phyloP scores from a whole-genome alignment of 2,888 invertebrate genomes.

The Labia minor region DNA sequence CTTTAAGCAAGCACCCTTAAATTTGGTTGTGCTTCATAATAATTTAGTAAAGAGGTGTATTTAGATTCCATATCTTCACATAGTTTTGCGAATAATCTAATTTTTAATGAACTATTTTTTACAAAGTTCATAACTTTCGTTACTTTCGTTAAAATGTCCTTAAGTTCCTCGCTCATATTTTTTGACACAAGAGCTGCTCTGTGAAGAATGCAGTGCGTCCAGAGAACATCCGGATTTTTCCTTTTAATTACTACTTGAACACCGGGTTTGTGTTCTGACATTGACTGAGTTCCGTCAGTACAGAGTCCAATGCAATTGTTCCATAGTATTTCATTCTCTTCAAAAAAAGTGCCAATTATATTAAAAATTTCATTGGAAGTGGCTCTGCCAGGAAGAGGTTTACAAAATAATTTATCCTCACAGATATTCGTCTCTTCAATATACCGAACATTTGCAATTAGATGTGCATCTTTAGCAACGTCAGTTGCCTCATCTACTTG shows the following conservation, averaged over 20 bases:
- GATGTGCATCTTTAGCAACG: neutral
- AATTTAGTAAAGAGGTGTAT: constrained; percentile 21
- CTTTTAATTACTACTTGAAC: constrained; percentile 19
- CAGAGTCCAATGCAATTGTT: constrained; percentile 23
- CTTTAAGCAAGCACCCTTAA: constrained; percentile 21
- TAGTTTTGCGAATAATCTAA: constrained; percentile 19
- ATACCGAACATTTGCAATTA: constrained; percentile 16
- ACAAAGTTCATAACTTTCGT: constrained; percentile 19
- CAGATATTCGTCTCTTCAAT: constrained; percentile 24
- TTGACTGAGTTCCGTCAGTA: constrained; percentile 24
- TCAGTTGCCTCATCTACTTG: neutral
- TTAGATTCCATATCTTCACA: constrained; percentile 20
- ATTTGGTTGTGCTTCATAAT: constrained; percentile 22
- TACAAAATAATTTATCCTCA: constrained; percentile 22
- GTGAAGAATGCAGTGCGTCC: too few relatives aligned
- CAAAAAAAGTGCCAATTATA: constrained; percentile 22
- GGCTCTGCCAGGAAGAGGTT: constrained; percentile 21
- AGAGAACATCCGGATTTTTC: constrained; percentile 17
- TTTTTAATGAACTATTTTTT: constrained; percentile 21
- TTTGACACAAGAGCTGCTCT: constrained; percentile 22
- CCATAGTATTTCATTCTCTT: constrained; percentile 20
- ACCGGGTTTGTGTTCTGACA: constrained; percentile 19
- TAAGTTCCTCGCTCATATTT: constrained; percentile 20
- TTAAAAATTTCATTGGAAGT: constrained; percentile 22
- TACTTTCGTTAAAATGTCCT: constrained; percentile 17